Evolutionary conservation across 1,140 invertebrate species (phyloP), one percentile per base, ranked within the genome.

Genomic region (Nebria ingens): DNA sequence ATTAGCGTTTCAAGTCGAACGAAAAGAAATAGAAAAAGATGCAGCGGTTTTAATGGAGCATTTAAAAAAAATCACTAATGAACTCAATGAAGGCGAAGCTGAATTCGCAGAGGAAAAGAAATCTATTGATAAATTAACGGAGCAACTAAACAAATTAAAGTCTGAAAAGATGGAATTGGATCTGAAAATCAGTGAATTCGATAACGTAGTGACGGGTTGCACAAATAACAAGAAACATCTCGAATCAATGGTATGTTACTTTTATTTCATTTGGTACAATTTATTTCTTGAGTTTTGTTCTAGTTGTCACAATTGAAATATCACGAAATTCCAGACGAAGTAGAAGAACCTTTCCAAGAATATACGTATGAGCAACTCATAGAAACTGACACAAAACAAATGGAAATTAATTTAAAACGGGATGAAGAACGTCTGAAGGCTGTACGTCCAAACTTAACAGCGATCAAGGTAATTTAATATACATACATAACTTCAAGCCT

Each of bases 371-470:
- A 96, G 53, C 84, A 92, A 58, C 63, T 97, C 0, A 73, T 80
- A 0, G 68, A 71, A 0, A 73, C 82, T 1, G 72, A 79, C 21
- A 67, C 78, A 0, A 75, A 85, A 17, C 75, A 80, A 15, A 66
- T 89, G 1, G 71, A 86, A 62, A 81, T 79, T 52, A 74, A 84
- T 60, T 71, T 89, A 23, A 71, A 77, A 0, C 69, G 80, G 1
- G 71, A 85, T 34, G 82, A 90, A 63, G 78, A 88, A 51, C 72
- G 83, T 58, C 63, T 93, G 1, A 77, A 80, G 1, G 72, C 80
- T 11, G 76, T 79, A 55, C 89, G 85, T 62, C 89, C 91, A 1
- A 91, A 96, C 71, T 68, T 94, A 58, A 79, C 80, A 49, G 83
- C 84, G 55, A 86, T 97, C 60, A 79, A 81, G 63, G 86, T 91